Evolutionary conservation across 2,113 vertebrate species (phyloP).

Genomic region (Melanerpes aurifrons): DNA sequence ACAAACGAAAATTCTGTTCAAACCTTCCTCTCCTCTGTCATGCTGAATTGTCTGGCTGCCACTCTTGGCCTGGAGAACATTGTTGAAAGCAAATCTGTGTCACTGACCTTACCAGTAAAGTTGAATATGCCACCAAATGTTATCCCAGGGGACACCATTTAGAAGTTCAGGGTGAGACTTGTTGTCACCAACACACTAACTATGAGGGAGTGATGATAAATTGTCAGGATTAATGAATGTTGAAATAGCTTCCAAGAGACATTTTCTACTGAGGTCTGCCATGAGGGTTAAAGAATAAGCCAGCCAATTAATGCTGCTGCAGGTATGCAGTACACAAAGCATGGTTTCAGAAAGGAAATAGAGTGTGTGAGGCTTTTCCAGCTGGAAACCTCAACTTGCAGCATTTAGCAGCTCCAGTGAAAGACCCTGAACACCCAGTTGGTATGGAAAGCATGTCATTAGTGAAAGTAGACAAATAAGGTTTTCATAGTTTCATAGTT

Average conservation of each 20-base stretch:
- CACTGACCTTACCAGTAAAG: constrained; percentile 41
- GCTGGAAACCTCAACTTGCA: neutral
- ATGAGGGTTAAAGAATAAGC: neutral
- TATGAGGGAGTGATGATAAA: neutral
- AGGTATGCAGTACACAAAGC: neutral
- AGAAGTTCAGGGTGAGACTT: constrained; percentile 2
- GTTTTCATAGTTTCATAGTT: too few relatives aligned
- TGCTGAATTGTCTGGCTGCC: constrained; percentile 23
- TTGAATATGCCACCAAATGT: constrained; percentile 10
- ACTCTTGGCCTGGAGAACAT: constrained; percentile 28
- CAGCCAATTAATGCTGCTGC: neutral
- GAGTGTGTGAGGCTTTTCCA: neutral
- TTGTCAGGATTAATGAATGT: constrained; percentile 29
- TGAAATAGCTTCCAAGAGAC: neutral
- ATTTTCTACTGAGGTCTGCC: neutral
- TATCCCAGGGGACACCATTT: constrained; percentile 16
- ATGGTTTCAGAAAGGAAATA: neutral
- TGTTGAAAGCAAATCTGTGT: constrained; percentile 52
- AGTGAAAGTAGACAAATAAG: neutral
- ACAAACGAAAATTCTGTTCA: constrained; percentile 30
- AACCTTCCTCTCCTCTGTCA: neutral
- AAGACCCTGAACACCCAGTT: neutral
- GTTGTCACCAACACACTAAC: neutral
- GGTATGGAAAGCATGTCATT: neutral
- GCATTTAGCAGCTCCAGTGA: neutral